Evolutionary conservation across 2,113 vertebrate species (phyloP).

Genomic region (Motacilla alba): DNA sequence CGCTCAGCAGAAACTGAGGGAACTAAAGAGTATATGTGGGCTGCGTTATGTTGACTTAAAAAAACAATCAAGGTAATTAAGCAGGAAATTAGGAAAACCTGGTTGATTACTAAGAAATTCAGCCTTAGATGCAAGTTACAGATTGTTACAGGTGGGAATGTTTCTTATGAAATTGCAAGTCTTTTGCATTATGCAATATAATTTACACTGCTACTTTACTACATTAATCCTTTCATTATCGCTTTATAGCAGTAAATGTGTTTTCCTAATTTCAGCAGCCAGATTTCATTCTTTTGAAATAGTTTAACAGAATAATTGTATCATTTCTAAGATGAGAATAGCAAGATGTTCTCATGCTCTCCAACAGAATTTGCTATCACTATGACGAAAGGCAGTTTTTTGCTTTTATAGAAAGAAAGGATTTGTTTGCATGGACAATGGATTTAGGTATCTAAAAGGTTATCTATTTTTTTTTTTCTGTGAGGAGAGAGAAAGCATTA

Average conservation of each 20-base stretch:
- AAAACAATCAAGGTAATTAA: neutral
- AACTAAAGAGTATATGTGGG: neutral
- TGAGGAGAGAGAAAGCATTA: neutral
- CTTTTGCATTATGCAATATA: neutral
- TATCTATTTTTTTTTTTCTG: neutral
- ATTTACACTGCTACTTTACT: neutral
- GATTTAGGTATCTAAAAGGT: neutral
- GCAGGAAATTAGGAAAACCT: neutral
- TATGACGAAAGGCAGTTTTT: neutral
- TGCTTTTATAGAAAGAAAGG: neutral
- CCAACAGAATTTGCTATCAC: neutral
- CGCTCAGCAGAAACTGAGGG: neutral
- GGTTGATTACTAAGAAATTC: neutral
- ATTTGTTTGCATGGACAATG: neutral
- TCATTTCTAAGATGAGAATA: neutral
- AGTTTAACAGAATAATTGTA: neutral
- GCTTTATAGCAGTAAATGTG: neutral
- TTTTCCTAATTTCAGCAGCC: neutral
- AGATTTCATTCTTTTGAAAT: neutral
- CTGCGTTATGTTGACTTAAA: neutral
- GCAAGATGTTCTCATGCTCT: neutral
- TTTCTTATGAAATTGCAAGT: neutral
- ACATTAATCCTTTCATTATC: neutral
- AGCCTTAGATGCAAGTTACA: neutral
- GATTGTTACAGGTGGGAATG: neutral